Evolutionary conservation across 2,113 vertebrate genomes (phyloP), one percentile per base, ranked within the genome.

Genomic region (Xyliphius kryptos): DNA sequence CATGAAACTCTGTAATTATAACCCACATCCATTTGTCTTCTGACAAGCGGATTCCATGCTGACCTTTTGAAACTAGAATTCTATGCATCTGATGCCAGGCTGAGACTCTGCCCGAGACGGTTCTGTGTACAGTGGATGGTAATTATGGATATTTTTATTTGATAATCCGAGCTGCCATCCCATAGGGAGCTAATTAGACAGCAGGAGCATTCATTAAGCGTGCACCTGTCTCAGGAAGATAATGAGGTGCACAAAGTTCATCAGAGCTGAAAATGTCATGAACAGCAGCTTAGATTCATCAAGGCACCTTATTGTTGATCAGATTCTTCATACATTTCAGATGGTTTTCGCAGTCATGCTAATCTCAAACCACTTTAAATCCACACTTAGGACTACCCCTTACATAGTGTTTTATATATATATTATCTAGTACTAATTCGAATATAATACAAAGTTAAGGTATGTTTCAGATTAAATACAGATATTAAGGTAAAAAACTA

Each of bases 151-250:
- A 54, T 65, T 62, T 61, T 66, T n/a, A 43, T 56, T 58, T 67
- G 48, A 66, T 67, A 56, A 69, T 62, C 37, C 58, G 19, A 21
- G 43, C n/a, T 38, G 15, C 32, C 32, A 63, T 69, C 67, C 67
- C 67, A 50, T 50, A 15, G 71, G 71, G 62, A 73, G 57, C 62
- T 69, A 69, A 73, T 73, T 73, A 73, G 61, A 66, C 67, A 69
- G 40, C 61, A 61, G 58, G 58, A 43, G 50, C 63, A 49, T 69
- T 74, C 59, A 70, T 70, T 67, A 70, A 55, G 52, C 21, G 13
- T 10, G 36, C 63, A 74, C 59, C 72, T 74, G 67, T 67, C 68
- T 67, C 37, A 59, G 49, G 58, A 26, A 70, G 64, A 71, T 53
- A 61, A 71, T 47, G 65, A 71, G 46, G 58, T 56, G 63, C 53